Evolutionary conservation across 2,113 vertebrate species (phyloP).

Genomic region (Apeltes quadracus): DNA sequence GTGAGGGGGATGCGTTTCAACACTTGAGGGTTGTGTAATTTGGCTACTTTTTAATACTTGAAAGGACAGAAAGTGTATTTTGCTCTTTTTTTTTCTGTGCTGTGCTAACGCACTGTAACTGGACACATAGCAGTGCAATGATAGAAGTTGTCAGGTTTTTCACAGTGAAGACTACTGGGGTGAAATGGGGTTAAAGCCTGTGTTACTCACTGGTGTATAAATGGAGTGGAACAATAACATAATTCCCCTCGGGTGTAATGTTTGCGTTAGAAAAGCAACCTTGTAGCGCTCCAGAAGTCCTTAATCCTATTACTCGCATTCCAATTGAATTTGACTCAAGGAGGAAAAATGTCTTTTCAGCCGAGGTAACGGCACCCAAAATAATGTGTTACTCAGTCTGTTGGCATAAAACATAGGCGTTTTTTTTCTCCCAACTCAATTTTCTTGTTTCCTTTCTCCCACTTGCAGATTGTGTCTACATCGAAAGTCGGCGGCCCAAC

Average conservation of each 20-base stretch:
- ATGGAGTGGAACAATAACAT: conserved; percentile 81
- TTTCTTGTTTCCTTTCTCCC: conserved; percentile 27
- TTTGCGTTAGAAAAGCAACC: conserved; percentile 82
- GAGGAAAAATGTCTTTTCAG: conserved; percentile 71
- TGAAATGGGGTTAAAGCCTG: conserved; percentile 52
- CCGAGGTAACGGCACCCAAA: conserved; percentile 67
- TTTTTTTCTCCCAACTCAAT: conserved; percentile 40
- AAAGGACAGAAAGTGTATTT: conserved; percentile 1
- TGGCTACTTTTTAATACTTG: conserved; percentile 41
- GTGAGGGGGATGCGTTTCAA: conserved; percentile 18
- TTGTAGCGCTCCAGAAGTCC: conserved; percentile 78
- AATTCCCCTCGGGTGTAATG: conserved; percentile 77
- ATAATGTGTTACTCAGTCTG: conserved; percentile 58
- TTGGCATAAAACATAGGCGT: conserved; percentile 60
- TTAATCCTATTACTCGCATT: conserved; percentile 84
- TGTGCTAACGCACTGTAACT: conserved; percentile 23
- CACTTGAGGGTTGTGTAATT: conserved; percentile 60
- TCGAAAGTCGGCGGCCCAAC: conserved; percentile 97
- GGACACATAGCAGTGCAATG: conserved; percentile 2
- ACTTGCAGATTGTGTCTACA: conserved; percentile 97
- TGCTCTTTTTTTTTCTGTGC: conserved; percentile 2
- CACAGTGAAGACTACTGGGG: conserved; percentile 19
- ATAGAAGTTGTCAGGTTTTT: conserved; percentile 46
- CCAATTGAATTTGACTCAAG: conserved; percentile 81
- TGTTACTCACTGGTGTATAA: conserved; percentile 73